Evolutionary conservation across 2,888 invertebrate genomes (phyloP).

Genomic region (Pyrrhia umbra): DNA sequence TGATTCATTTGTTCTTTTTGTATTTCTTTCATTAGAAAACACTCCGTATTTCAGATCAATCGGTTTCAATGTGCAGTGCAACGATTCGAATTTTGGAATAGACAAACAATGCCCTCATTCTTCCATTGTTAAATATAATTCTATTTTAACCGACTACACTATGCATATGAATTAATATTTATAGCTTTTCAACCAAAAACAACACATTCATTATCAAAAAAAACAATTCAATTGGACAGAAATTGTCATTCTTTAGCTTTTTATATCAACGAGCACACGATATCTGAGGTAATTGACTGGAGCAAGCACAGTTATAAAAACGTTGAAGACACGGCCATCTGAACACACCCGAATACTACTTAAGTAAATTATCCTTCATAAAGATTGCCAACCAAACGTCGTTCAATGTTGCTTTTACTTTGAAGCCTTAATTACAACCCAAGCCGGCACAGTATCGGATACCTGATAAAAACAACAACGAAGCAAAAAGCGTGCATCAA

Average conservation of each 20-base stretch:
- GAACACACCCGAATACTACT: slow-evolving; percentile 24
- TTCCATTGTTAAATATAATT: slow-evolving; percentile 14
- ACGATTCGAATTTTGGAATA: not conserved
- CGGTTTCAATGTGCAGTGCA: slow-evolving; percentile 2
- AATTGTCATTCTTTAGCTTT: slow-evolving; percentile 19
- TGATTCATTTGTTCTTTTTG: slow-evolving; percentile 40
- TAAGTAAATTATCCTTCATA: slow-evolving; percentile 26
- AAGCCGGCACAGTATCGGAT: slow-evolving; percentile 52
- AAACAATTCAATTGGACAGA: slow-evolving; percentile 3
- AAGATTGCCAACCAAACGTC: slow-evolving; percentile 45
- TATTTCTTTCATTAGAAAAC: slow-evolving; percentile 30
- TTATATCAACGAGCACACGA: slow-evolving; percentile 7
- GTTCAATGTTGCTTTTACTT: slow-evolving; percentile 48
- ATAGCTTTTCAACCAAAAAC: slow-evolving; percentile 4
- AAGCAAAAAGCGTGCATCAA: slow-evolving; percentile 54
- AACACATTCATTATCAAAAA: slow-evolving; percentile 3
- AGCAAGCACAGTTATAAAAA: slow-evolving; percentile 20
- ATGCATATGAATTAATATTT: slow-evolving; percentile 7
- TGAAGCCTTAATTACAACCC: slow-evolving; percentile 59
- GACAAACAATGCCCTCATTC: slow-evolving; percentile 13
- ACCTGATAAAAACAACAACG: slow-evolving; percentile 60
- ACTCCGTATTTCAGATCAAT: slow-evolving; percentile 21
- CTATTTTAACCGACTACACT: slow-evolving; percentile 8
- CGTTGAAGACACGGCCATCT: slow-evolving; percentile 3
- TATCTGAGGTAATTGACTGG: slow-evolving; percentile 22